A percentile compares a stretch with the other conserved stretches of the same genome.
phyloP scores from a whole-genome alignment of 2,797 vertebrate species.

The Thaleichthys pacificus region DNA sequence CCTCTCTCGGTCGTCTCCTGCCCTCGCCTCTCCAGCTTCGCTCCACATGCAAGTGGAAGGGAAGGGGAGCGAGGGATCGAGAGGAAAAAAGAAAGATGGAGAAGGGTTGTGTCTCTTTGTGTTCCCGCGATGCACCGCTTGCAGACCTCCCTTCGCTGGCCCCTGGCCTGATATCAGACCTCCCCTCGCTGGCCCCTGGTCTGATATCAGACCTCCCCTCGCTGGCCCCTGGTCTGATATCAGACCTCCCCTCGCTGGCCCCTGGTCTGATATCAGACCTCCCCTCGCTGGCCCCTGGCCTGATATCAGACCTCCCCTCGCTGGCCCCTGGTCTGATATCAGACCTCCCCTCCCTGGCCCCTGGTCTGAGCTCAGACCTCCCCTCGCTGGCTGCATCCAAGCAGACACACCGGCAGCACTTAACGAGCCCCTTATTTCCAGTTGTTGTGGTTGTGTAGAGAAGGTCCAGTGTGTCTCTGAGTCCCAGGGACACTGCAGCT shows the following conservation, averaged over 20 bases:
- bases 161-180: background rate
- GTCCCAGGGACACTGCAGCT: no score
- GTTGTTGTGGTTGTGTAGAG: no score
- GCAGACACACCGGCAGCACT: no score
- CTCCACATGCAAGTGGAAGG: no score
- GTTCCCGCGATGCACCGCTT: background rate
- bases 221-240: no score
- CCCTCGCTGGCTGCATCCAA: background rate
- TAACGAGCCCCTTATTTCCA: no score
- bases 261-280: no score
- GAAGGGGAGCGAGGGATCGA: background rate
- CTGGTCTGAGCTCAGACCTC: background rate
- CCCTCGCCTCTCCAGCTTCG: conserved; percentile 11
- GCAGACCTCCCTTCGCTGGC: background rate
- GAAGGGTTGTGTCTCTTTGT: background rate
- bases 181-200: background rate
- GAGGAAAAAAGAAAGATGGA: background rate
- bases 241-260: no score
- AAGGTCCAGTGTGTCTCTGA: no score
- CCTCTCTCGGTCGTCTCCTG: background rate
- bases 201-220: background rate
- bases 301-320: no score
- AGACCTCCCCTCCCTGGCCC: background rate
- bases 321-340: no score
- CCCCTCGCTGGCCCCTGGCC: no score